Percentiles rank a stretch among this genome's conserved stretches.
phyloP scores from a whole-genome alignment of 2,888 invertebrate genomes.

The Caenorhabditis parvicauda region DNA sequence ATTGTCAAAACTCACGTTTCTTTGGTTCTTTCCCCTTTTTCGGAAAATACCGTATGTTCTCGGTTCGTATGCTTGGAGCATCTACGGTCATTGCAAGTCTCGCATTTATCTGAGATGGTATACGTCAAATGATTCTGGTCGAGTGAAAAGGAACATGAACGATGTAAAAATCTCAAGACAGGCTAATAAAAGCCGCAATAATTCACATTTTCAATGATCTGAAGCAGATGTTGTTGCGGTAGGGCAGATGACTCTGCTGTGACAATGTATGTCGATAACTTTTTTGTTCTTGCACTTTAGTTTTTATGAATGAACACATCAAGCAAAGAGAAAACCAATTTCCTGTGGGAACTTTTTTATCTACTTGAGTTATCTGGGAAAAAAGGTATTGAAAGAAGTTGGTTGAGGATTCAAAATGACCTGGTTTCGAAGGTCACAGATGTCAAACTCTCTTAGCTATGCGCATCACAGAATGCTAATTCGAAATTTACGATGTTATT shows the following conservation, averaged over 20 bases:
- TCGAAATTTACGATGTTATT: too few relatives aligned
- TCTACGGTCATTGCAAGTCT: conserved; percentile 49
- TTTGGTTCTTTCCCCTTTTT: conserved; percentile 44
- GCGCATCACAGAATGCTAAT: too few relatives aligned
- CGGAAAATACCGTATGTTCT: conserved; percentile 55
- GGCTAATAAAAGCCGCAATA: not conserved
- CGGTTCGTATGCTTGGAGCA: conserved; percentile 50
- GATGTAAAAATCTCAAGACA: not conserved
- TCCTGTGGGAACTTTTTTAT: too few relatives aligned
- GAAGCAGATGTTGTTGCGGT: not conserved
- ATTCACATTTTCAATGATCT: not conserved
- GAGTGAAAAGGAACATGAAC: not conserved
- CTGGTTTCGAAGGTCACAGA: too few relatives aligned
- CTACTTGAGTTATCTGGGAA: too few relatives aligned
- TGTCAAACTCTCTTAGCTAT: too few relatives aligned
- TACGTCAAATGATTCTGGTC: not conserved
- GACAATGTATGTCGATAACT: too few relatives aligned
- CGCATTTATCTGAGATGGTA: conserved; percentile 34
- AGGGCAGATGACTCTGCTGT: too few relatives aligned
- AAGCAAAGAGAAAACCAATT: conserved; percentile 2
- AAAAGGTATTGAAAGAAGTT: too few relatives aligned
- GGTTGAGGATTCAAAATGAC: too few relatives aligned
- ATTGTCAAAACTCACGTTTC: conserved; percentile 36
- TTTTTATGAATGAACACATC: conserved; percentile 4
- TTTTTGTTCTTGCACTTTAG: too few relatives aligned